Evolutionary conservation across 2,113 vertebrate genomes (phyloP).

Genomic region (Halichoeres trimaculatus): DNA sequence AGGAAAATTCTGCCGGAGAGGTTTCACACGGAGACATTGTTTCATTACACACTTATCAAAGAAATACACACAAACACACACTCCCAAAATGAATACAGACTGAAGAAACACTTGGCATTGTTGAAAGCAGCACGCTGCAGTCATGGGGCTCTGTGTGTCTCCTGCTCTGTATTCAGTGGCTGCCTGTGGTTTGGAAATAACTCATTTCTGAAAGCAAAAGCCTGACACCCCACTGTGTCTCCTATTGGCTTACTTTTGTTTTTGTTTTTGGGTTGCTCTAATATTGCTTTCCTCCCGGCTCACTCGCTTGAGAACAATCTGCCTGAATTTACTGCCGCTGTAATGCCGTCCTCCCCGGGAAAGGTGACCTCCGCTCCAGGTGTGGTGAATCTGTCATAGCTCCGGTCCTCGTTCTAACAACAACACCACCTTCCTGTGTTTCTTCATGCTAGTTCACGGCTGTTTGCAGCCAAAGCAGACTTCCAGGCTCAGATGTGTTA

Average conservation of each 20-base stretch:
- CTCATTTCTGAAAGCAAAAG: slow-evolving; percentile 66
- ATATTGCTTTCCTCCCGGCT: slow-evolving; percentile 55
- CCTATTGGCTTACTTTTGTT: slow-evolving; percentile 72
- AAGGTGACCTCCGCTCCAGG: slow-evolving; percentile 75
- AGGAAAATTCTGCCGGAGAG: slow-evolving; percentile 67
- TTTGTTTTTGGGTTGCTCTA: slow-evolving; percentile 63
- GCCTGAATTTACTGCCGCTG: slow-evolving; percentile 66
- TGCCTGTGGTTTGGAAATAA: slow-evolving; percentile 65
- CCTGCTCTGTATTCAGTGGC: slow-evolving; percentile 59
- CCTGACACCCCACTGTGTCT: slow-evolving; percentile 61
- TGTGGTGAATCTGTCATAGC: slow-evolving; percentile 54
- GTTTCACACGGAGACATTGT: slow-evolving; percentile 68
- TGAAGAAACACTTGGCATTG: slow-evolving; percentile 36
- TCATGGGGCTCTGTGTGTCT: slow-evolving; percentile 39
- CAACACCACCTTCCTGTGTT: neutral
- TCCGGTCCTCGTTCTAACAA: slow-evolving; percentile 34
- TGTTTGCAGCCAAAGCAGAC: neutral
- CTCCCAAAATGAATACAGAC: slow-evolving; percentile 58
- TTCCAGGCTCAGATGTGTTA: slow-evolving; percentile 13
- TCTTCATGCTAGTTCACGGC: slow-evolving; percentile 3
- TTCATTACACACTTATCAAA: slow-evolving; percentile 53
- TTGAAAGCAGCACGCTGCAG: slow-evolving; percentile 40
- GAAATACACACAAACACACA: slow-evolving; percentile 8
- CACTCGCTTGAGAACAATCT: slow-evolving; percentile 70
- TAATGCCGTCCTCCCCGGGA: slow-evolving; percentile 64